A percentile compares a stretch with the other conserved stretches of the same genome.
These are phyloP conservation scores for Calyptommatus sinebrachiatus DNA, from an alignment of 2,113 vertebrate species.

Conservation along the genomic window DNA sequence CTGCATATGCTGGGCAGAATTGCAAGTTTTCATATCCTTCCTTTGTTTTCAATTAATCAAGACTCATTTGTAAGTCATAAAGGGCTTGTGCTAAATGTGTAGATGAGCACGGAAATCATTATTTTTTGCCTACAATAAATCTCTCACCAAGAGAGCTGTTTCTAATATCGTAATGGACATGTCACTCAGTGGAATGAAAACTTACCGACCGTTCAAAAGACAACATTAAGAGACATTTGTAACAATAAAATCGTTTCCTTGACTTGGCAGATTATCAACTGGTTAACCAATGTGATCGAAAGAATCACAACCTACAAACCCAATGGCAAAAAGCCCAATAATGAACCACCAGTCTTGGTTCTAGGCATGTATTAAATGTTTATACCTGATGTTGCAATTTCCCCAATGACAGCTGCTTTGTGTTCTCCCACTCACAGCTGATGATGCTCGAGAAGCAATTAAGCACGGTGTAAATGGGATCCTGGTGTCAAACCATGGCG, in stretches of 20 bases:
- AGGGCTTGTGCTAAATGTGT: constrained; percentile 17
- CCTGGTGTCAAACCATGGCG: constrained; percentile 94
- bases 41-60: neutral
- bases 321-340: neutral
- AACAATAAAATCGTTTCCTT: constrained; percentile 16
- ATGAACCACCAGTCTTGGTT: neutral
- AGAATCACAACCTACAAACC: neutral
- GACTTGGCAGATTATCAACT: neutral
- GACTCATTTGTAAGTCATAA: constrained; percentile 5
- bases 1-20: neutral
- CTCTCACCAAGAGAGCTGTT: constrained; percentile 4
- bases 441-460: constrained; percentile 83
- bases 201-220: neutral
- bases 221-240: neutral
- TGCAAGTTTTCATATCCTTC: neutral
- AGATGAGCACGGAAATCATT: constrained; percentile 15
- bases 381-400: neutral
- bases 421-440: constrained; percentile 64
- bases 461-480: constrained; percentile 87
- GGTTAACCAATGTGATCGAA: neutral
- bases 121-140: constrained; percentile 26
- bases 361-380: neutral
- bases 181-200: neutral
- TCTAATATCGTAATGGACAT: neutral
- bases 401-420: neutral